Evolutionary conservation across 2,797 vertebrate genomes (phyloP).

Genomic region (Linurgus olivaceus): DNA sequence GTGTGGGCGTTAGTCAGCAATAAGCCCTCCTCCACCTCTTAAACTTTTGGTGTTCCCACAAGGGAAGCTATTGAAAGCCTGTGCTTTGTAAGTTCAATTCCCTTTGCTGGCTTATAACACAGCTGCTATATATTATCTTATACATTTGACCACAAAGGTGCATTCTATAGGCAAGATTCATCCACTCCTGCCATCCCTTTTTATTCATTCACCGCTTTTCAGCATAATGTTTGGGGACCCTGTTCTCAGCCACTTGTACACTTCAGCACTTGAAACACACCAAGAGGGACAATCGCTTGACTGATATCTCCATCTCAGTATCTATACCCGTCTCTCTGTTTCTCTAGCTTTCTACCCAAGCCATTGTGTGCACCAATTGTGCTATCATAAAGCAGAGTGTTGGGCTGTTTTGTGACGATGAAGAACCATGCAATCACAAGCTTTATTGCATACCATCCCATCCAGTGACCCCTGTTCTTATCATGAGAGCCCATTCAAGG

Average conservation of each 20-base stretch:
- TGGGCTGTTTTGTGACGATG: constrained; percentile 72
- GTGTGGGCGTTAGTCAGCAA: constrained; percentile 45
- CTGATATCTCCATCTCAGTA: constrained; percentile 75
- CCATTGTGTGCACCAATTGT: constrained; percentile 66
- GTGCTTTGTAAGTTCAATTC: constrained; percentile 70
- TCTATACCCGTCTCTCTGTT: constrained; percentile 60
- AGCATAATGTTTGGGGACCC: constrained; percentile 66
- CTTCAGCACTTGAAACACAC: constrained; percentile 69
- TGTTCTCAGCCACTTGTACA: constrained; percentile 72
- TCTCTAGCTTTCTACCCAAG: constrained; percentile 69
- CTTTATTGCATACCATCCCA: constrained; percentile 81
- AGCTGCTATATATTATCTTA: constrained; percentile 79
- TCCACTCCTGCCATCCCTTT: constrained; percentile 74
- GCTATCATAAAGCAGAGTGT: constrained; percentile 71
- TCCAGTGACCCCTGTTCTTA: constrained; percentile 77
- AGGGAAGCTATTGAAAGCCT: constrained; percentile 66
- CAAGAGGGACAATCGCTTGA: constrained; percentile 74
- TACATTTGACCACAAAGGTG: constrained; percentile 76
- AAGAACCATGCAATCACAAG: constrained; percentile 80
- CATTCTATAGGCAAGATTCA: constrained; percentile 76
- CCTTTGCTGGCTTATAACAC: constrained; percentile 73
- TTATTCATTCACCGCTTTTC: constrained; percentile 73
- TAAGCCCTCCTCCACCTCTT: constrained; percentile 66
- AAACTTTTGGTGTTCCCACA: constrained; percentile 72
- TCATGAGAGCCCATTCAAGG: constrained; percentile 74